Conservation (phyloP, 2,113 vertebrate genomes). For the Empidonax traillii region DNA sequence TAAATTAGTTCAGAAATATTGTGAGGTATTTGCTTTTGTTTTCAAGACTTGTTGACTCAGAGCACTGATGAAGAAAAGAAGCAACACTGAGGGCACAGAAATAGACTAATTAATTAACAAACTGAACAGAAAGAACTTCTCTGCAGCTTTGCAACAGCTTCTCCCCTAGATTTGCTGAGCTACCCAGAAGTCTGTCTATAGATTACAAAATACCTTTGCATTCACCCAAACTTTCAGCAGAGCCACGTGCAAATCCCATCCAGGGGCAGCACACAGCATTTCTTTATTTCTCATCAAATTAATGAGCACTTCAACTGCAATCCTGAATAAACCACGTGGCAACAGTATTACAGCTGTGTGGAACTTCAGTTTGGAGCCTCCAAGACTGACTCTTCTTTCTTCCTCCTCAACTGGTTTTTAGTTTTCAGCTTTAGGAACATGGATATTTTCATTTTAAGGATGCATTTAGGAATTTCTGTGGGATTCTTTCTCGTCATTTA, state of each 20-base stretch:
- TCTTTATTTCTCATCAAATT: not conserved
- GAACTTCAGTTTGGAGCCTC: not conserved
- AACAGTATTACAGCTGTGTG: rapidly evolving
- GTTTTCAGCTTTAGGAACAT: not conserved
- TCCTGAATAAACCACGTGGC: not conserved
- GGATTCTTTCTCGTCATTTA: not conserved
- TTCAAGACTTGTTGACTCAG: not conserved
- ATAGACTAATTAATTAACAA: not conserved
- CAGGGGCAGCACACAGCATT: not conserved
- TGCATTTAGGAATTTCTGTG: not conserved
- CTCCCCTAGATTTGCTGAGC: not conserved
- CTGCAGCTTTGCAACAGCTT: not conserved
- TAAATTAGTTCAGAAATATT: not conserved
- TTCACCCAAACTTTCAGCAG: not conserved
- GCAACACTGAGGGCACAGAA: not conserved
- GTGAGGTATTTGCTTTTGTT: not conserved
- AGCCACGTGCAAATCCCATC: not conserved
- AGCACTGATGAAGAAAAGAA: not conserved
- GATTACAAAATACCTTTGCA: not conserved
- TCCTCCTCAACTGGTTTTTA: rapidly evolving
- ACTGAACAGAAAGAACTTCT: not conserved
- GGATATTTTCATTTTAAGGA: not conserved
- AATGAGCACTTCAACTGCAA: not conserved
- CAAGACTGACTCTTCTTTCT: not conserved
- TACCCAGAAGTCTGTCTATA: not conserved